Evolutionary conservation across 2,888 invertebrate genomes (phyloP).

Genomic region (Phortica okadai): DNA sequence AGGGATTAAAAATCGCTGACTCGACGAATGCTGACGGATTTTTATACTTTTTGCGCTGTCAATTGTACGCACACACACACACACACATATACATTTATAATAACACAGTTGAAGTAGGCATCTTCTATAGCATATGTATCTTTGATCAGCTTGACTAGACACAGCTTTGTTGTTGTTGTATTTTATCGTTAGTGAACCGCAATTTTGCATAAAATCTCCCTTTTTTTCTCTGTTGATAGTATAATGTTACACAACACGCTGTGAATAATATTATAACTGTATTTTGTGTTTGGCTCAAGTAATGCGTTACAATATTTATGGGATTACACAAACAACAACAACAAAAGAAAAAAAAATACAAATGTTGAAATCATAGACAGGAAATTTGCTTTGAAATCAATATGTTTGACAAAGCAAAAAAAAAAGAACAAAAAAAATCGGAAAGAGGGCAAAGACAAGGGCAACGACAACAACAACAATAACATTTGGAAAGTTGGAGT

Average conservation of each 20-base stretch:
- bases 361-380: constrained; percentile 25
- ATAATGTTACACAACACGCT: too few relatives aligned
- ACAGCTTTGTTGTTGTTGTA: too few relatives aligned
- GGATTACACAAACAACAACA: constrained; percentile 22
- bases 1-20: not conserved
- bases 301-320: not conserved
- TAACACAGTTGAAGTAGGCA: too few relatives aligned
- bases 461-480: not conserved
- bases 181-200: too few relatives aligned
- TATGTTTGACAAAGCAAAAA: constrained; percentile 71
- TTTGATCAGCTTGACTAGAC: too few relatives aligned
- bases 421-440: too few relatives aligned
- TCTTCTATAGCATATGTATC: too few relatives aligned
- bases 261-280: constrained; percentile 58
- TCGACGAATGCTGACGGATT: constrained; percentile 47
- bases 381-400: constrained; percentile 62
- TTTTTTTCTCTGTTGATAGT: too few relatives aligned
- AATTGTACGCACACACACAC: constrained; percentile 43
- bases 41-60: constrained; percentile 53
- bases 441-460: not conserved
- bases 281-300: not conserved
- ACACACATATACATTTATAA: too few relatives aligned
- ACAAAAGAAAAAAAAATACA: constrained; percentile 30
- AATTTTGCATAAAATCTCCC: too few relatives aligned
- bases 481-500: not conserved